Evolutionary conservation across 1,140 invertebrate genomes (phyloP), one percentile per base, ranked within the genome.

Genomic region (Anoplolepis gracilipes): DNA sequence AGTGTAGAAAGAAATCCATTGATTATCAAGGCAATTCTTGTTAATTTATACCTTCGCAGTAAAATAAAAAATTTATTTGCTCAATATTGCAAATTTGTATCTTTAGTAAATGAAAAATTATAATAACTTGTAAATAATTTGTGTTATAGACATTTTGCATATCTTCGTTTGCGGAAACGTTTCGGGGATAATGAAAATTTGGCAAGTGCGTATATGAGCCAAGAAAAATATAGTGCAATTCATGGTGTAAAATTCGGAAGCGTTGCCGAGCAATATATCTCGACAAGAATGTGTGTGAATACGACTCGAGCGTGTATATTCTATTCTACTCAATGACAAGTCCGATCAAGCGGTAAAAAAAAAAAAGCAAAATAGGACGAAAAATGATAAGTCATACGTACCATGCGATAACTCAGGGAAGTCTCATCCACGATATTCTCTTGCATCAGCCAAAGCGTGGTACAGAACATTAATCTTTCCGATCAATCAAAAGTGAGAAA

Each of bases 371-470:
- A 87, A 69, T 88, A 87, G 65, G 81, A 78, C 77, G 87, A 85
- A 87, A 72, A 92, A 91, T 87, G 75, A 92, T 85, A 90, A 92
- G 64, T 88, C 73, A 92, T 93, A 93, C 93, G 91, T 93, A 93
- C 93, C 93, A 93, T 93, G 92, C 92, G 91, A 92, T 86, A 92
- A 92, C 72, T 91, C 69, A 90, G 91, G 85, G 86, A 90, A 79
- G 87, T 87, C 69, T 87, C 90, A 87, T 90, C 92, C 92, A 92
- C 88, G 91, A 90, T 82, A 82, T 86, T 88, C 77, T 93, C 91
- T 93, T 91, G 92, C 90, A 92, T 92, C 90, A 91, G 92, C 92
- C 91, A 93, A 93, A 93, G 92, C 92, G 92, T 91, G 90, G 90
- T 91, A 92, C 86, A 87, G 89, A 88, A 92, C 90, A 91, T 92